Evolutionary conservation across 2,797 vertebrate genomes (phyloP).

Genomic region (Kryptolebias ocellatus): DNA sequence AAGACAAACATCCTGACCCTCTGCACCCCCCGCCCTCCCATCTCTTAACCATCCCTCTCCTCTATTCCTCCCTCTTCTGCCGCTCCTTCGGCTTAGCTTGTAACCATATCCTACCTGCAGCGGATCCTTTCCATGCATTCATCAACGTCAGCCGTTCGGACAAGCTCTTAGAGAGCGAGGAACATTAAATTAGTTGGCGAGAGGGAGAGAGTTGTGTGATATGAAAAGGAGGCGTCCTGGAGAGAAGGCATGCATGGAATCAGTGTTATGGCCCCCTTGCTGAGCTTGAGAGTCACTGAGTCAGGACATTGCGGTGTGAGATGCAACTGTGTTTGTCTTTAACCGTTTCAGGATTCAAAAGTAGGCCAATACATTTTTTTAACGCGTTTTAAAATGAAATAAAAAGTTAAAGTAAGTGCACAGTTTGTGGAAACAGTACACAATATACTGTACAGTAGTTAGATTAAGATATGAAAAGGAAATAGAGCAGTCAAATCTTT

Average conservation of each 20-base stretch:
- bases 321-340: background rate
- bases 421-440: too few relatives aligned
- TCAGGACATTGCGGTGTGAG: slow-evolving; percentile 43
- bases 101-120: slow-evolving; percentile 90
- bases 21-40: slow-evolving; percentile 56
- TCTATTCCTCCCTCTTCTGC: slow-evolving; percentile 64
- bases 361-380: background rate
- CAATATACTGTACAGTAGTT: too few relatives aligned
- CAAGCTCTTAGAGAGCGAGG: slow-evolving; percentile 67
- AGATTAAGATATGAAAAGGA: too few relatives aligned
- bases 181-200: slow-evolving; percentile 64
- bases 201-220: slow-evolving; percentile 53
- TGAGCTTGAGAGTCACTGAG: slow-evolving; percentile 58
- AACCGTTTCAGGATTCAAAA: background rate
- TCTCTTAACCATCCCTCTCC: slow-evolving; percentile 71
- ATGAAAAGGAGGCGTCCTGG: slow-evolving; percentile 63
- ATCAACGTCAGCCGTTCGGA: slow-evolving; percentile 85
- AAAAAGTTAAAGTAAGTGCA: too few relatives aligned
- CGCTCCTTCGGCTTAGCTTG: slow-evolving; percentile 73
- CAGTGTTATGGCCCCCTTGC: slow-evolving; percentile 64
- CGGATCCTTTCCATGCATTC: slow-evolving; percentile 87
- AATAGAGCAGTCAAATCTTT: too few relatives aligned
- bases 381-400: background rate
- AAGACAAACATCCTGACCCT: slow-evolving; percentile 81
- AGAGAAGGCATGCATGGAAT: slow-evolving; percentile 74